Conservation (phyloP, 2,113 vertebrate species). For the Notechis scutatus region DNA sequence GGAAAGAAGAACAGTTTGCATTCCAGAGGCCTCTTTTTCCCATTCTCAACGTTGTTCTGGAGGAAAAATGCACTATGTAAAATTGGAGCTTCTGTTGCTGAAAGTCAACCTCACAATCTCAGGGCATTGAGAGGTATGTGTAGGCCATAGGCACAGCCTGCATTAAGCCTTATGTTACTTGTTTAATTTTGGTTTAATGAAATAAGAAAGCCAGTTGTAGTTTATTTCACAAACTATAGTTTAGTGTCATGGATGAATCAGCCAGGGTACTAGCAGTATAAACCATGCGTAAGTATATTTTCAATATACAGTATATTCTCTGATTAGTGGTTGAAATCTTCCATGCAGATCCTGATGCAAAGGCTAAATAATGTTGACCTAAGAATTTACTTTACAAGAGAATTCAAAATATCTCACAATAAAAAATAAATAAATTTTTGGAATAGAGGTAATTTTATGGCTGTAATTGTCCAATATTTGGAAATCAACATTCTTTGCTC, state of each 20-base stretch:
- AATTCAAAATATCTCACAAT: not conserved
- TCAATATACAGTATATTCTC: not conserved
- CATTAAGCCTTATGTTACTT: not conserved
- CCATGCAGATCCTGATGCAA: not conserved
- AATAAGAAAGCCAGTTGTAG: not conserved
- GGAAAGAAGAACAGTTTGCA: not conserved
- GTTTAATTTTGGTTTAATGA: not conserved
- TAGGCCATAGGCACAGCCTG: not conserved
- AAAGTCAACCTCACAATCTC: not conserved
- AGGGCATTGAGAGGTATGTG: not conserved
- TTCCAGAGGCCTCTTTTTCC: not conserved
- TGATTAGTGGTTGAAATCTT: not conserved
- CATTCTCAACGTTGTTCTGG: not conserved
- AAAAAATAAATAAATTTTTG: not conserved
- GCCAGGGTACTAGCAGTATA: not conserved
- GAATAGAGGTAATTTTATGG: not conserved
- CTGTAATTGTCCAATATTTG: not conserved
- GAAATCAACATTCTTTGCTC: not conserved
- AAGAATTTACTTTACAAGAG: not conserved
- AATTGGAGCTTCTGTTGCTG: not conserved
- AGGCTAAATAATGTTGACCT: not conserved
- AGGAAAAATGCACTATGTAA: not conserved
- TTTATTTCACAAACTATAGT: not conserved
- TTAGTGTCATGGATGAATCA: not conserved
- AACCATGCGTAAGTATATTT: not conserved